A percentile compares a stretch with the other conserved stretches of the same genome.
phyloP scores from a whole-genome alignment of 2,888 invertebrate species.

The Rhimphoctona megacephalus region DNA sequence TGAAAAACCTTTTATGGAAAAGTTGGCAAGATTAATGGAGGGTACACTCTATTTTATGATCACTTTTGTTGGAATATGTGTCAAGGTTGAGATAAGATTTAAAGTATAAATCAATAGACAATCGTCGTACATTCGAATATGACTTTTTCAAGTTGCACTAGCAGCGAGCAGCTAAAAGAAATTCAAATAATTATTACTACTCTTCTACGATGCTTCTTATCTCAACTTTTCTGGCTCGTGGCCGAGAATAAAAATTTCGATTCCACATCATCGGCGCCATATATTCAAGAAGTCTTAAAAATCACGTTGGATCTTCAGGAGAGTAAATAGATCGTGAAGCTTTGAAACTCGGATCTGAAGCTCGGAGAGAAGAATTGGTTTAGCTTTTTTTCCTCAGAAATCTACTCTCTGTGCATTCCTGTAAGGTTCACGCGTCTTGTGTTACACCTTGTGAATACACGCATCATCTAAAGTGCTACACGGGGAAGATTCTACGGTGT shows the following conservation, averaged over 20 bases:
- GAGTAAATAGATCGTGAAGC: background rate
- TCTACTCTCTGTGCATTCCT: no score
- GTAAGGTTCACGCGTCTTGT: background rate
- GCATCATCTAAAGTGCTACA: background rate
- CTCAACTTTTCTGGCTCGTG: slow-evolving; percentile 64
- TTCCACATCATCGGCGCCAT: slow-evolving; percentile 48
- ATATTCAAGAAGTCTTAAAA: background rate
- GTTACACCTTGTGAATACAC: background rate
- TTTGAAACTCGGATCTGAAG: no score
- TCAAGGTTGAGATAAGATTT: background rate
- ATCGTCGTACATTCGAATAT: no score
- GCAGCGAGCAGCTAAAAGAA: slow-evolving; percentile 58
- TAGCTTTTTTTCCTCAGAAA: background rate
- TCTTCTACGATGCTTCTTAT: slow-evolving; percentile 44
- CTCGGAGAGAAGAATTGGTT: background rate
- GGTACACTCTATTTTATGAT: background rate
- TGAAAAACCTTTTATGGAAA: background rate
- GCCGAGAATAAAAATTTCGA: slow-evolving; percentile 69
- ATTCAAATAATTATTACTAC: slow-evolving; percentile 62
- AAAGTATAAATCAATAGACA: slow-evolving; percentile 3
- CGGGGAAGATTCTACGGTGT: background rate
- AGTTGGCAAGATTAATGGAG: background rate
- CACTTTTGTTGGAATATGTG: background rate
- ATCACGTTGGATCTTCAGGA: background rate
- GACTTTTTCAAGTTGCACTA: background rate